phyloP scores from a whole-genome alignment of 2,888 invertebrate genomes.

The Cetonia aurata region DNA sequence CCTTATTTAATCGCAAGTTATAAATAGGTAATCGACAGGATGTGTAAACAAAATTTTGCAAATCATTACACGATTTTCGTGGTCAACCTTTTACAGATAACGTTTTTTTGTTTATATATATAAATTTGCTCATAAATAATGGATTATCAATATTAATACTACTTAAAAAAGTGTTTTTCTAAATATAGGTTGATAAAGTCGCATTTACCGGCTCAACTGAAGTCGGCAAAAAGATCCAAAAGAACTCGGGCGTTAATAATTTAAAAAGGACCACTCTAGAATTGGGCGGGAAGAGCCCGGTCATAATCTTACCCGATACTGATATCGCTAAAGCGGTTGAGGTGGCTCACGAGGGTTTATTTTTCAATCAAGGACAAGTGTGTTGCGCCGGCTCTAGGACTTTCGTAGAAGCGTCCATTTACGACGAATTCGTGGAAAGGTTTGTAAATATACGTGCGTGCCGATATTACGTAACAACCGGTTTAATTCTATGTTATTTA shows the following conservation, averaged over 20 bases:
- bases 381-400: constrained; percentile 94
- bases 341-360: constrained; percentile 85
- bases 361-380: constrained; percentile 91
- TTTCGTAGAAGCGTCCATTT: constrained; percentile 89
- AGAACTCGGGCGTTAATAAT: constrained; percentile 79
- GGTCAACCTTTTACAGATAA: too few species aligned
- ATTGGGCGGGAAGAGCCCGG: constrained; percentile 91
- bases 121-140: background rate
- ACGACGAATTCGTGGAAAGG: constrained; percentile 89
- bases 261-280: constrained; percentile 92
- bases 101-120: background rate
- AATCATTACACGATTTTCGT: too few species aligned
- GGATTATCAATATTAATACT: background rate
- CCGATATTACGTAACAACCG: too few species aligned
- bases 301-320: constrained; percentile 87
- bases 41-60: too few species aligned
- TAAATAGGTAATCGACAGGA: too few species aligned
- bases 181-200: constrained; percentile 83
- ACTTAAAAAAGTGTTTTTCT: background rate
- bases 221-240: constrained; percentile 87
- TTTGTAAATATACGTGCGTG: background rate
- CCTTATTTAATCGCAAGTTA: too few species aligned
- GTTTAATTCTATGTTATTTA: background rate
- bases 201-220: constrained; percentile 94
- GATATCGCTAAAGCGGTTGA: constrained; percentile 87